Evolutionary conservation across 1,140 invertebrate genomes (phyloP).

Genomic region (fruit fly (Drosophila melanogaster)): DNA sequence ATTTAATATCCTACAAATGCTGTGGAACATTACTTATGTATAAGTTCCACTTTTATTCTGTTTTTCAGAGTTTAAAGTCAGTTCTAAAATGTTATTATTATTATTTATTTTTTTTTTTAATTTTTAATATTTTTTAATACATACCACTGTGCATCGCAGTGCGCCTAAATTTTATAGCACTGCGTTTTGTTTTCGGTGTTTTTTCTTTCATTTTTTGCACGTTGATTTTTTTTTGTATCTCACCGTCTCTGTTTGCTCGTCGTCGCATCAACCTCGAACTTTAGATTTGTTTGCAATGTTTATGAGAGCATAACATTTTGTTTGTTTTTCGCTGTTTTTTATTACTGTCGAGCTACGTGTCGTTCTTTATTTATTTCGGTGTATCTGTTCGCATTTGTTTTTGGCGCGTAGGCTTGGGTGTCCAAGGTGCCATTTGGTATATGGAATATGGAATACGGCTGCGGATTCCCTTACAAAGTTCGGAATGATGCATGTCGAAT

Average conservation of each 20-base stretch:
- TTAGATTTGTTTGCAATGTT: constrained; percentile 81
- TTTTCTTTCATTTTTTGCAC: constrained; percentile 44
- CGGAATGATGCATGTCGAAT: constrained; percentile 22
- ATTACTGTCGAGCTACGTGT: constrained; percentile 50
- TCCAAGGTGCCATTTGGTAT: constrained; percentile 42
- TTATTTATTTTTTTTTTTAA: no score
- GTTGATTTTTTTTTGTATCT: constrained; percentile 23
- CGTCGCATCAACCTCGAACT: constrained; percentile 79
- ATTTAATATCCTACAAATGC: no score
- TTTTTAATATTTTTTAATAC: not conserved
- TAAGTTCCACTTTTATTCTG: no score
- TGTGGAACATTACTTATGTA: no score
- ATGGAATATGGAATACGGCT: constrained; percentile 11
- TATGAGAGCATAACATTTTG: constrained; percentile 79
- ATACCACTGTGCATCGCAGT: constrained; percentile 33
- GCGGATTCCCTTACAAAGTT: constrained; percentile 37
- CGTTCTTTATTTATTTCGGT: constrained; percentile 47
- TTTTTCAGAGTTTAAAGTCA: no score
- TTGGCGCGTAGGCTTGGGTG: constrained; percentile 34
- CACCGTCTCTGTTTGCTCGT: constrained; percentile 52
- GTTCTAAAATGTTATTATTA: no score
- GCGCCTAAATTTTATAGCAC: constrained; percentile 76
- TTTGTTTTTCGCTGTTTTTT: constrained; percentile 39
- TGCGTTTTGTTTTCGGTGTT: constrained; percentile 46
- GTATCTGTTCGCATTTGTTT: constrained; percentile 40